These are phyloP conservation scores for Sabellastarte sp. DNA, from an alignment of 2,888 invertebrate genomes.

Conservation along the genomic window DNA sequence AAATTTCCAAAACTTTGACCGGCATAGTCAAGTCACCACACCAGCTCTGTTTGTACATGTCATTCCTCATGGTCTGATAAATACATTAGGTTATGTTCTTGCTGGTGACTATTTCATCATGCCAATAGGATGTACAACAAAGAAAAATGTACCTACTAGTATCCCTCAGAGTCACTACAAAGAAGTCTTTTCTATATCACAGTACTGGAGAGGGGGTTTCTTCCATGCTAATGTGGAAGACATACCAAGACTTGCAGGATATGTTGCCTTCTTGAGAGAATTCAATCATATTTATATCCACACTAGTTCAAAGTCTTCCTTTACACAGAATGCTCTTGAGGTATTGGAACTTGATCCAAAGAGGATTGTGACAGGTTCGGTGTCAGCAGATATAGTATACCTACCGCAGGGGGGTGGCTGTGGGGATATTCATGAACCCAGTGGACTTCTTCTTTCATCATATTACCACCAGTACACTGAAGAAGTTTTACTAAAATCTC, in stretches of 20 bases:
- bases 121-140: too few relatives aligned
- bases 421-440: not conserved
- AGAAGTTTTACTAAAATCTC: too few relatives aligned
- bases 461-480: not conserved
- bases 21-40: too few relatives aligned
- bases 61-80: too few relatives aligned
- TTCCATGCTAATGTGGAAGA: constrained; percentile 14
- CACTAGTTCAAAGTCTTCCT: not conserved
- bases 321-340: not conserved
- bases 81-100: too few relatives aligned
- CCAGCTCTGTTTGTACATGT: too few relatives aligned
- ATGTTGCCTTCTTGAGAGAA: constrained; percentile 4
- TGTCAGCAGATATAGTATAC: not conserved
- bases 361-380: not conserved
- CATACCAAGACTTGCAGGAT: constrained; percentile 10
- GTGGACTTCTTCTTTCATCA: not conserved
- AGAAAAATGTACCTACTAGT: too few relatives aligned
- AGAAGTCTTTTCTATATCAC: constrained; percentile 11
- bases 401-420: constrained; percentile 1
- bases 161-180: too few relatives aligned
- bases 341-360: not conserved
- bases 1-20: too few relatives aligned
- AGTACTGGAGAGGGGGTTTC: constrained; percentile 12
- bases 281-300: constrained; percentile 1
- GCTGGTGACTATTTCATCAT: too few relatives aligned